Evolutionary conservation across 2,888 invertebrate genomes (phyloP).

Genomic region (Drosophila longiperda): DNA sequence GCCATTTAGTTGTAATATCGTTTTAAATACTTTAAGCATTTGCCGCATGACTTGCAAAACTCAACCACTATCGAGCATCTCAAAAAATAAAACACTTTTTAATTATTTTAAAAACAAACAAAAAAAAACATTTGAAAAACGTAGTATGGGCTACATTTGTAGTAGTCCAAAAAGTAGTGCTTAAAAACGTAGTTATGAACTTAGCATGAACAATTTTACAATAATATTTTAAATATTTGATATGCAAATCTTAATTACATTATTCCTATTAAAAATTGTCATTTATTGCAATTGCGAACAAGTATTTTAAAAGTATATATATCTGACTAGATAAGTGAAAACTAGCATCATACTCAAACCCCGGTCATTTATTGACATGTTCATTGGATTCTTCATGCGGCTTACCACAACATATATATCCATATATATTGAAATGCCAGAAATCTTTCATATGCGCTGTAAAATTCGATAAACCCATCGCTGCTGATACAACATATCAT

Average conservation of each 20-base stretch:
- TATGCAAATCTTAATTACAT: conserved; percentile 4
- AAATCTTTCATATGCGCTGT: conserved; percentile 23
- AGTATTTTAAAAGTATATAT: neutral
- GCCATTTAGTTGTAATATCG: conserved; percentile 68
- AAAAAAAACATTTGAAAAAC: neutral
- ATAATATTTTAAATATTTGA: conserved; percentile 27
- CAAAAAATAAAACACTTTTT: conserved; percentile 13
- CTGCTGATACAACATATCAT: conserved; percentile 29
- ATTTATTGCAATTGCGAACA: conserved; percentile 1
- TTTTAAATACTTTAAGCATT: conserved; percentile 59
- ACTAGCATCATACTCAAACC: neutral
- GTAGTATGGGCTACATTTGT: conserved; percentile 39
- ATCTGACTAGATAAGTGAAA: neutral
- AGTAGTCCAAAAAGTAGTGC: conserved; percentile 43
- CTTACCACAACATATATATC: conserved; percentile 12
- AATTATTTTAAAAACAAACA: too few species aligned
- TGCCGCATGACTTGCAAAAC: conserved; percentile 47
- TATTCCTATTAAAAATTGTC: conserved; percentile 4
- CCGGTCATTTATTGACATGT: conserved; percentile 4
- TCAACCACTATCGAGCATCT: conserved; percentile 36
- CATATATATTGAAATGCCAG: conserved; percentile 6
- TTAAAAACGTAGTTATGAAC: conserved; percentile 54
- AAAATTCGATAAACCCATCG: conserved; percentile 21
- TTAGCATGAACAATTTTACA: conserved; percentile 56
- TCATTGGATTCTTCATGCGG: conserved; percentile 20